Evolutionary conservation across 2,113 vertebrate species (phyloP).

Genomic region (Andinoacara biseriatus): DNA sequence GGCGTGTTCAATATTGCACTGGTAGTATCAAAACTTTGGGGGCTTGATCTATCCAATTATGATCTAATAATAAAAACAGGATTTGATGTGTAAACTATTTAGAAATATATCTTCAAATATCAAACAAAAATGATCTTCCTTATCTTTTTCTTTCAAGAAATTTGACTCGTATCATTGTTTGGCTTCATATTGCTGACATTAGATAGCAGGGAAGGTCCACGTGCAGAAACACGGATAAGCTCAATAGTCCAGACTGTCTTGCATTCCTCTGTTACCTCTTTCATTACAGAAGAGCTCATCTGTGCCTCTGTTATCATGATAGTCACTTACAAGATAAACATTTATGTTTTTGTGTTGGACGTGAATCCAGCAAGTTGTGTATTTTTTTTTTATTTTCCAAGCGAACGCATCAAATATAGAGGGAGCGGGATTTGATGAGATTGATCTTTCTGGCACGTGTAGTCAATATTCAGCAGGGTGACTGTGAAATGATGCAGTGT

Average conservation of each 20-base stretch:
- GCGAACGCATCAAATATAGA: slow-evolving; percentile 40
- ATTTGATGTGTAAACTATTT: neutral
- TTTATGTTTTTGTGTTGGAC: slow-evolving; percentile 30
- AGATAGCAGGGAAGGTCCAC: slow-evolving; percentile 17
- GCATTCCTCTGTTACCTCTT: slow-evolving; percentile 20
- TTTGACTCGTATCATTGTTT: neutral
- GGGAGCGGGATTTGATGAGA: slow-evolving; percentile 38
- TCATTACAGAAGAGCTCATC: slow-evolving; percentile 32
- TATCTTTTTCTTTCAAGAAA: neutral
- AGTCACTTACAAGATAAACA: slow-evolving; percentile 51
- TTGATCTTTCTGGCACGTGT: slow-evolving; percentile 42
- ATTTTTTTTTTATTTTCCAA: slow-evolving; percentile 55
- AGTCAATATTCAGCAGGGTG: slow-evolving; percentile 51
- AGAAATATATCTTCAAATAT: neutral
- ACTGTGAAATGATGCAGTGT: slow-evolving; percentile 21
- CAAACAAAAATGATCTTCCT: too few species aligned
- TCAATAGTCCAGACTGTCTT: slow-evolving; percentile 4
- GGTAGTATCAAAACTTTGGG: neutral
- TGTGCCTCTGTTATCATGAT: slow-evolving; percentile 19
- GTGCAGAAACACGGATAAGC: slow-evolving; percentile 40
- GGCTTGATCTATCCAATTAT: neutral
- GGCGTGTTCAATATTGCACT: neutral
- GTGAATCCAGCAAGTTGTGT: slow-evolving; percentile 23
- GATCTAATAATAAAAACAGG: neutral
- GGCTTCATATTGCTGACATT: slow-evolving; percentile 17